Conservation (phyloP, 2,113 vertebrate species). For the Nycticebus coucang region DNA sequence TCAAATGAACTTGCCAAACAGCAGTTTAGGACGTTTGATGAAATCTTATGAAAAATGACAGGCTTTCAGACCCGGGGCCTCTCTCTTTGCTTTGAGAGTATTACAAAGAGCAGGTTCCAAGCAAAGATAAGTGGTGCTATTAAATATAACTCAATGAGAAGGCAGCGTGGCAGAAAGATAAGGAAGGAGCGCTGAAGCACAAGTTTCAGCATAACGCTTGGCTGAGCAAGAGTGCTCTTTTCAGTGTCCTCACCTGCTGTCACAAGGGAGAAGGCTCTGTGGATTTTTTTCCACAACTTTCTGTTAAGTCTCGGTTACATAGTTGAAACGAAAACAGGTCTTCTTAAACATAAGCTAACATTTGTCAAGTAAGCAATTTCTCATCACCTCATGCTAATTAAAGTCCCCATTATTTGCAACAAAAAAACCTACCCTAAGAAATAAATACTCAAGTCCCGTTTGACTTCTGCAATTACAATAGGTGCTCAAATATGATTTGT, state of each 20-base stretch:
- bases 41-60: conserved; percentile 35
- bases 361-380: background rate
- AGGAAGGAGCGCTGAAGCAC: background rate
- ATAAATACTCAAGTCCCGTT: background rate
- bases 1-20: conserved; percentile 2
- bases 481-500: too few relatives aligned
- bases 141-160: background rate
- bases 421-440: background rate
- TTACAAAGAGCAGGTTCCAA: background rate
- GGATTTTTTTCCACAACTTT: background rate
- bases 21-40: conserved; percentile 14
- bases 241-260: background rate
- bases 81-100: background rate
- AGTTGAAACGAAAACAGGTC: background rate
- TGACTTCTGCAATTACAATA: too few relatives aligned
- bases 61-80: conserved; percentile 45
- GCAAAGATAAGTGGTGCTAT: background rate
- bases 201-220: background rate
- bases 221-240: background rate
- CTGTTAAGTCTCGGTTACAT: background rate
- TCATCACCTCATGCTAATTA: background rate
- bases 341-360: background rate
- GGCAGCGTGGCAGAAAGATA: background rate
- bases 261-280: background rate
- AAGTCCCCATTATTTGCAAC: background rate